Evolutionary conservation across 2,888 invertebrate genomes (phyloP), one percentile per base, ranked within the genome.

Genomic region (Troides aeacus): DNA sequence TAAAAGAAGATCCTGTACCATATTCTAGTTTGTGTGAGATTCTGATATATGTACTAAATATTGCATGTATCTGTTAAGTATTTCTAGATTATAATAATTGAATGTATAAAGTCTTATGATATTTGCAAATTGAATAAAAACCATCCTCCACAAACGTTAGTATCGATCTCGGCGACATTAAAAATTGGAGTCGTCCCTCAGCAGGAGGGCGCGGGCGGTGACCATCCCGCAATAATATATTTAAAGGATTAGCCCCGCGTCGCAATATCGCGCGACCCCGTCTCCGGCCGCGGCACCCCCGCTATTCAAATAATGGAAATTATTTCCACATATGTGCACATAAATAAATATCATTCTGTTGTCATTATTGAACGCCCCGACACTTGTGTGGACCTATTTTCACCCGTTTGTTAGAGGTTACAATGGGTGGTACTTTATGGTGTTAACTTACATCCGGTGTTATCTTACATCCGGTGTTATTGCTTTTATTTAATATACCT

Each of bases 271-370:
- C 87, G 87, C 86, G 87, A 87, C 90, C 91, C 92, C 89, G 85
- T 79, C 79, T 78, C 78, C 75, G 75, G 76, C 74, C 76, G 73
- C 79, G 78, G 71, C 74, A 71, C 71, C 74, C 74, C 73, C 85
- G 87, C 90, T 89, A 90, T 90, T 90, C 90, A 90, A 92, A 92
- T 90, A 91, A 91, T 90, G 90, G 87, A 89, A 90, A 91, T 91
- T 89, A 91, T 90, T 91, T 91, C 88, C 91, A 91, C 91, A 91
- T 91, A 91, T 90, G 90, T 88, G 90, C 91, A 88, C 89, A 89
- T 89, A 90, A 91, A 90, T 89, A 91, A 91, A 91, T 89, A 90
- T 89, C 86, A 89, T 90, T 85, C 83, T 80, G 77, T 80, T 84
- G 86, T 90, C 89, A 89, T 92, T 91, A 90, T 87, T 87, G 85